phyloP scores from a whole-genome alignment of 2,888 invertebrate species.

The Auanema freiburgensis region DNA sequence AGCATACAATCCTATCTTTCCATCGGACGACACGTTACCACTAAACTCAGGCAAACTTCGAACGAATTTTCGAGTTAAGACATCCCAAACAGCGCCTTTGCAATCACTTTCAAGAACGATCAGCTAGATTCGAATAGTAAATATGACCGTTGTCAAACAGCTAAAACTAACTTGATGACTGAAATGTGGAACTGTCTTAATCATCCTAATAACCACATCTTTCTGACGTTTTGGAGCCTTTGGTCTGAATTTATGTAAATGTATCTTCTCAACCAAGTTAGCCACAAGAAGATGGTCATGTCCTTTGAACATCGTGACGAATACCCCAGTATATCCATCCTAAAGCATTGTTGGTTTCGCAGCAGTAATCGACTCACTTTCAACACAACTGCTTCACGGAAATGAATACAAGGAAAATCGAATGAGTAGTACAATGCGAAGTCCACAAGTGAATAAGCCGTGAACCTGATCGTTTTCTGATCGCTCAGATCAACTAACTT shows the following conservation, averaged over 20 bases:
- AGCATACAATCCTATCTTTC: constrained; percentile 85
- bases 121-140: constrained; percentile 23
- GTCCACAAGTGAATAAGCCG: constrained; percentile 40
- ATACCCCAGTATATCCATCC: constrained; percentile 28
- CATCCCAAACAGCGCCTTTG: constrained; percentile 53
- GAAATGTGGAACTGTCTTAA: constrained; percentile 46
- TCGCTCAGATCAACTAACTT: constrained; percentile 55
- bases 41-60: constrained; percentile 50
- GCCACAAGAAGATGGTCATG: constrained; percentile 52
- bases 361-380: constrained; percentile 23
- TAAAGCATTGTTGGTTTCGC: constrained; percentile 11
- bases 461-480: constrained; percentile 52
- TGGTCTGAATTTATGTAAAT: constrained; percentile 54
- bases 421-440: constrained; percentile 49
- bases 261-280: constrained; percentile 43
- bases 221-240: constrained; percentile 48
- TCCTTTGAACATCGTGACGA: constrained; percentile 41
- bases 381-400: constrained; percentile 48
- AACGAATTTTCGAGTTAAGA: constrained; percentile 39
- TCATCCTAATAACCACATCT: constrained; percentile 49
- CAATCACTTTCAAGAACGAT: constrained; percentile 55
- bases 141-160: background rate
- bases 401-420: constrained; percentile 55
- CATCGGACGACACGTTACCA: constrained; percentile 67
- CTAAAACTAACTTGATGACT: constrained; percentile 33